phyloP scores from a whole-genome alignment of 2,113 vertebrate species.

The Sminthopsis crassicaudata region DNA sequence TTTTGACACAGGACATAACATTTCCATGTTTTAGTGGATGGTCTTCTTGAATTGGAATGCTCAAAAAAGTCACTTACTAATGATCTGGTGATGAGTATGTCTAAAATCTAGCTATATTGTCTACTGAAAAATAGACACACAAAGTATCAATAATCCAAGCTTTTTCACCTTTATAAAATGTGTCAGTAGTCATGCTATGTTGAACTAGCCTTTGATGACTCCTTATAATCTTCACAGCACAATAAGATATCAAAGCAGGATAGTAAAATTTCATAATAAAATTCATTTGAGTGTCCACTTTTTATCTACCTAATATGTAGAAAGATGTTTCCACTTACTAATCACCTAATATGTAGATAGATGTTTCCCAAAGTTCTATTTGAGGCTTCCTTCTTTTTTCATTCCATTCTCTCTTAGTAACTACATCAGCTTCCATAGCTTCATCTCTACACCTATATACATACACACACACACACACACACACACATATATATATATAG shows the following conservation, averaged over 20 bases:
- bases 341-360: not conserved
- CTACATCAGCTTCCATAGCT: not conserved
- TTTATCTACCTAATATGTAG: not conserved
- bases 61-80: not conserved
- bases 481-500: too few relatives aligned
- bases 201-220: not conserved
- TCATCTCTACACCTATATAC: not conserved
- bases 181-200: not conserved
- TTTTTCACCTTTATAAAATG: not conserved
- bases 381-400: not conserved
- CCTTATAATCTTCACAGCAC: not conserved
- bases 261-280: not conserved
- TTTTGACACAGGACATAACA: not conserved
- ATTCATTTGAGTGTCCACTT: not conserved
- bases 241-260: not conserved
- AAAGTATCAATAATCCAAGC: not conserved
- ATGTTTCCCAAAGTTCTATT: not conserved
- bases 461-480: not conserved
- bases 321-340: not conserved
- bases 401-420: not conserved
- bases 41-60: not conserved
- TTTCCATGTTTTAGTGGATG: not conserved
- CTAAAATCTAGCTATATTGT: not conserved
- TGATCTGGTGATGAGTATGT: not conserved
- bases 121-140: not conserved